Evolutionary conservation across 2,888 invertebrate genomes (phyloP), one percentile per base, ranked within the genome.

Genomic region (Orthonevra nobilis): DNA sequence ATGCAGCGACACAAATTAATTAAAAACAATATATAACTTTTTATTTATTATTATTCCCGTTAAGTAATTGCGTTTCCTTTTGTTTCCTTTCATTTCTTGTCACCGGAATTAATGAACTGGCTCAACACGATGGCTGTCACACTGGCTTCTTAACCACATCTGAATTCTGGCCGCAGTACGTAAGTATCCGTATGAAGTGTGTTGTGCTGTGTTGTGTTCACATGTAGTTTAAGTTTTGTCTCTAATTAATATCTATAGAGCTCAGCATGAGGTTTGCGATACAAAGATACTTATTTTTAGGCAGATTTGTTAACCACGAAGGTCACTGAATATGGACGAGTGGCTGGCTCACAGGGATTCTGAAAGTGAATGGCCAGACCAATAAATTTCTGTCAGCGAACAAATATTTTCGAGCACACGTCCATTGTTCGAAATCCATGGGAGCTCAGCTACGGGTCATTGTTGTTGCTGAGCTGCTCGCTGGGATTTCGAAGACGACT

Each of bases 321-420:
- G 72, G 32, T 64, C 42, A 50, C 19, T 54, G 34, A 30, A 70
- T 48, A 58, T 14, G 23, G 12, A 28, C 19, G 34, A 54, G 28
- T 54, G 60, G 61, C 56, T 54, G 60, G 61, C 56, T 34, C 40
- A 36, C 44, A 63, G 48, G 3, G 50, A 30, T 42, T 38, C 52
- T 36, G 26, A 34, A 63, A 46, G 40, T 81, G 61, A 77, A 69
- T 81, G 75, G 28, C 77, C 77, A 82, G 82, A 82, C 82, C 77
- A 82, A 82, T 82, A 82, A 82, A 82, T 82, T 82, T 72, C 81
- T 81, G 82, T 81, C 82, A 81, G 20, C 74, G 58, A 81, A 81
- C 74, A 82, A 82, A 82, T 81, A 82, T 82, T 82, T 82, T 82
- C 64, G 74, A 81, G 82, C 82, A 81, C 82, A 82, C 81, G 81